Percentiles rank a stretch among this genome's conserved stretches.
Conservation (phyloP, 2,888 invertebrate genomes). For the Capitulum mitella region DNA sequence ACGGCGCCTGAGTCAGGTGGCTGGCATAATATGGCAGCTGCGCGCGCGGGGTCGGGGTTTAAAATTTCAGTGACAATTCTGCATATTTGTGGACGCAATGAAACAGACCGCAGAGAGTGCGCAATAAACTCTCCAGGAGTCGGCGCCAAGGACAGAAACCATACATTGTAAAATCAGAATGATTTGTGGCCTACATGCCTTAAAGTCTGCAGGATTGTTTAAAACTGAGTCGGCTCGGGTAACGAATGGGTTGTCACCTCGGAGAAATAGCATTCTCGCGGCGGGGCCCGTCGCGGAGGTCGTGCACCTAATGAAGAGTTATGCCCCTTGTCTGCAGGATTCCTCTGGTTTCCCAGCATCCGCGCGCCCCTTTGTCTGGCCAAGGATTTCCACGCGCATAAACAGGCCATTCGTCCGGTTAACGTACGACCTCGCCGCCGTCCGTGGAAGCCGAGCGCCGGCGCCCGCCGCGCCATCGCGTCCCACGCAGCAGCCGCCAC, state of each 20-base stretch:
- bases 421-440: neutral
- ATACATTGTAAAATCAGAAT: neutral
- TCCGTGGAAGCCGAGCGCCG: neutral
- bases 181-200: slow-evolving; percentile 14
- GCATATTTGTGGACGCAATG: slow-evolving; percentile 10
- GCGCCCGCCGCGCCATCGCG: neutral
- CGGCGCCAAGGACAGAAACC: neutral
- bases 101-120: neutral
- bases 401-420: neutral
- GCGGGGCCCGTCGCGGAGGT: neutral
- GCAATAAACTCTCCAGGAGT: neutral
- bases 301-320: slow-evolving; percentile 14
- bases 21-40: neutral
- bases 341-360: neutral
- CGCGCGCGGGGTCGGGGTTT: neutral
- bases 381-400: neutral
- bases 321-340: neutral
- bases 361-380: neutral
- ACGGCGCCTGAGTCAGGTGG: neutral
- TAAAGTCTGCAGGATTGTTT: slow-evolving; percentile 16
- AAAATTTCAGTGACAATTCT: neutral
- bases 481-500: neutral
- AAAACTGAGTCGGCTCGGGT: neutral
- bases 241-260: neutral
- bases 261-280: neutral